These are phyloP conservation scores for Butastur rufipennis DNA, from an alignment of 2,113 vertebrate genomes.

Conservation along the genomic window DNA sequence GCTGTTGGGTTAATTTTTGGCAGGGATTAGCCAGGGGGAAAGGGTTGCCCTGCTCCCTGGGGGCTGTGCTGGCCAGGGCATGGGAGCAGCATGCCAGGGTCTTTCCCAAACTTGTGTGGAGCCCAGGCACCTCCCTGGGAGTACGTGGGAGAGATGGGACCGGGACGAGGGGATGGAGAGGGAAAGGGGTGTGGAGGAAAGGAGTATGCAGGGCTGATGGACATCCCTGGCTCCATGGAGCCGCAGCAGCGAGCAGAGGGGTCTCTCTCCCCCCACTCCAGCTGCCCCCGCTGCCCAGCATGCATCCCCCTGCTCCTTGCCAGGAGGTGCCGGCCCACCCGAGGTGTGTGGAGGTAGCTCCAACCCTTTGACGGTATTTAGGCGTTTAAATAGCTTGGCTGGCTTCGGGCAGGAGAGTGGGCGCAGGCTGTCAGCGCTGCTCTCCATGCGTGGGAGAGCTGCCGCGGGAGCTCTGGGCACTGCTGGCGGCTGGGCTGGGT, in stretches of 20 bases:
- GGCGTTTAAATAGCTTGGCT: background rate
- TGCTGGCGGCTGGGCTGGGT: background rate
- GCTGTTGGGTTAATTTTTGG: background rate
- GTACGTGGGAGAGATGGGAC: accelerated
- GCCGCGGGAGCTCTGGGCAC: background rate
- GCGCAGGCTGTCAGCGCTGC: background rate
- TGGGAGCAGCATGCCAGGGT: accelerated
- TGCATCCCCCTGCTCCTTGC: background rate
- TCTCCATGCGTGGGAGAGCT: background rate
- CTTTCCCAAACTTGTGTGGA: background rate
- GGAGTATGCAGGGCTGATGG: background rate
- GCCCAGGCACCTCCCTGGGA: background rate
- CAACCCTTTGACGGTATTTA: background rate
- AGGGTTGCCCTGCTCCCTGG: background rate
- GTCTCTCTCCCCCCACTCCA: background rate
- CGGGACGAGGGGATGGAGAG: background rate
- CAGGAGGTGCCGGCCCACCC: background rate
- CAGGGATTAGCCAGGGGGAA: background rate
- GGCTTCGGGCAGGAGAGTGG: background rate
- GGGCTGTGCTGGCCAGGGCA: background rate
- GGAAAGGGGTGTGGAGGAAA: background rate
- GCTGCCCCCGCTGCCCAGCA: accelerated
- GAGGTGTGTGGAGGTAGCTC: background rate
- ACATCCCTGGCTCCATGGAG: background rate
- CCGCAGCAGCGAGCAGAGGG: accelerated